Evolutionary conservation across 2,797 vertebrate genomes (phyloP).

Genomic region (Xenops minutus): DNA sequence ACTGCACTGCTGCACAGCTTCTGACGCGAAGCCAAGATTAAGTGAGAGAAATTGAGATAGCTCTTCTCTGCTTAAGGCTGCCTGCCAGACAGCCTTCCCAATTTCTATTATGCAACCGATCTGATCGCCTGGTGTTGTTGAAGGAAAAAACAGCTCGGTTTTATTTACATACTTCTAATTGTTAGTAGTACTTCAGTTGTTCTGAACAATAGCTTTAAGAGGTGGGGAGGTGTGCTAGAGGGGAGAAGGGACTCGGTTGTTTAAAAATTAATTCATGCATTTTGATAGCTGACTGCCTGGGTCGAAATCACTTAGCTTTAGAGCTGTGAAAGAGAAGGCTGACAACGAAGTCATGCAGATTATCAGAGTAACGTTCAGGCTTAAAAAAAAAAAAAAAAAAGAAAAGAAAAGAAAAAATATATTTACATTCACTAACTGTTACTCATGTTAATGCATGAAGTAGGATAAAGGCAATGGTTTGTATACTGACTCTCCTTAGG

Average conservation of each 20-base stretch:
- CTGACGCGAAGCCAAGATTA: constrained; percentile 93
- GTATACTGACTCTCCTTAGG: background rate
- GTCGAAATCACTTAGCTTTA: constrained; percentile 67
- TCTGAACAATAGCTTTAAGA: constrained; percentile 48
- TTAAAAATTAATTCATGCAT: constrained; percentile 69
- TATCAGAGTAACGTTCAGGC: background rate
- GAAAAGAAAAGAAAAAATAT: background rate
- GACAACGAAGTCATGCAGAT: constrained; percentile 23
- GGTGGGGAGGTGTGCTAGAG: background rate
- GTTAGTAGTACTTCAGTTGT: constrained; percentile 54
- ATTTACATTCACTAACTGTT: background rate
- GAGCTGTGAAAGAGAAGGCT: constrained; percentile 37
- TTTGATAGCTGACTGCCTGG: constrained; percentile 64
- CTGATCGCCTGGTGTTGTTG: constrained; percentile 40
- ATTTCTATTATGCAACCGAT: constrained; percentile 74
- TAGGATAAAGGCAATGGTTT: background rate
- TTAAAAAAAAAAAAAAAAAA: background rate
- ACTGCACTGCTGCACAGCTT: constrained; percentile 92
- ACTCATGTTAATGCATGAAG: background rate
- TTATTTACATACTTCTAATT: constrained; percentile 43
- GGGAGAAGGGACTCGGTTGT: constrained; percentile 8
- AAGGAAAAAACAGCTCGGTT: background rate
- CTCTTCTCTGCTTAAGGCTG: constrained; percentile 76
- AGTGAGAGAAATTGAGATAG: constrained; percentile 79
- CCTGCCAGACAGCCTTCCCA: constrained; percentile 79